Base-by-base conservation (phyloP, 2,797 vertebrate species). In the Brotula barbata region DNA sequence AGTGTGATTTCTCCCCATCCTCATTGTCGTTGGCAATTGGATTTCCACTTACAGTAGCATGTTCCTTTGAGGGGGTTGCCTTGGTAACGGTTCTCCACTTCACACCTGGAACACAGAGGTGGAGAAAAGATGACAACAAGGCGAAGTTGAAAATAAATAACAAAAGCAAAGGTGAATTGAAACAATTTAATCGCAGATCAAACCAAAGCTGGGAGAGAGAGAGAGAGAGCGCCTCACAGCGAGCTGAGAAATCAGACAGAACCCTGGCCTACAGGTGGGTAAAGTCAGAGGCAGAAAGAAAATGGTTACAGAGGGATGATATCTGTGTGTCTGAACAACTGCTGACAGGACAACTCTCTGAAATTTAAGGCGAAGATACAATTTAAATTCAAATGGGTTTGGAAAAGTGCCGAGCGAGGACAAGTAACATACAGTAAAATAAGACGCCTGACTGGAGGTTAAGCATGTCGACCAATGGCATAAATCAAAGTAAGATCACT, bases 61-160 rank as follows among this genome's bases (percentile, higher is more conserved):
- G 97, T 98, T 88, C 97, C 97, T 94, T 98, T 98, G 70, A 98
- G 93, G 33, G 97, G 97, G 86, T 99, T 98, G 87, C 96, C 97
- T 80, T 98, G 96, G 89, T 99, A 99, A 50, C 96, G 94, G 57
- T 97, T 98, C 90, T 99, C 97, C 0, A 98, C 94, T 87, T 98
- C 97, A 85, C 97, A 98, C 85, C 97, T 99, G 83, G 77, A 76
- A n/a, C 52, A 50, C 22, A 68, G 40, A 73, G 54, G 48, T 13
- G 8, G 34, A 7, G 25, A 42, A 52, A 3, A 25, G 36, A 46
- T 42, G 48, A 49, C 53, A 58, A 63, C 1, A 40, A 42, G 47
- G 17, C 11, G 45, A 49, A 60, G 34, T 5, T 7, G 5, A 1
- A 14, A 50, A n/a, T 7, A 14, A 20, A 10, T 5, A 34, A 33